Evolutionary conservation across 2,113 vertebrate genomes (phyloP).

Genomic region (Anthoscopus minutus): DNA sequence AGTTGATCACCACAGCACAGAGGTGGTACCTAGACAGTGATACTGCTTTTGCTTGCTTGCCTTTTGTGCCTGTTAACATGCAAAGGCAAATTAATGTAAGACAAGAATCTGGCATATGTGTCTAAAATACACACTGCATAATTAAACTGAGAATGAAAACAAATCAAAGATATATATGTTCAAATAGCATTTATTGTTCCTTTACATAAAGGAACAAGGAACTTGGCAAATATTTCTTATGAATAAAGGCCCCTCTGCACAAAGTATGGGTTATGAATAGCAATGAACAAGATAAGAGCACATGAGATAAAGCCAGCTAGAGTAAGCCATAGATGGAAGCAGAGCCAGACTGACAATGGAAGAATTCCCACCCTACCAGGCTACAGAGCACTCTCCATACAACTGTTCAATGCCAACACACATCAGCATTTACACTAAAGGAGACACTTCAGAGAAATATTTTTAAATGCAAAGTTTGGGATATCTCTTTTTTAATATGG

Average conservation of each 20-base stretch:
- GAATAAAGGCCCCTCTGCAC: constrained; percentile 38
- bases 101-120: not conserved
- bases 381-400: not conserved
- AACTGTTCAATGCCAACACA: not conserved
- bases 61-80: not conserved
- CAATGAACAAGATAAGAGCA: constrained; percentile 53
- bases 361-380: constrained; percentile 3
- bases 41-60: not conserved
- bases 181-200: constrained; percentile 48
- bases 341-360: constrained; percentile 33
- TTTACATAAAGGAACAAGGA: constrained; percentile 57
- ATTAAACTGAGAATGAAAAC: constrained; percentile 40
- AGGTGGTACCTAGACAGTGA: not conserved
- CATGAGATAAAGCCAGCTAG: constrained; percentile 10
- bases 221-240: constrained; percentile 44
- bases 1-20: not conserved
- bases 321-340: constrained; percentile 25
- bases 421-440: constrained; percentile 18
- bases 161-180: constrained; percentile 30
- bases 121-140: constrained; percentile 10
- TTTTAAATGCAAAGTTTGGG: constrained; percentile 56
- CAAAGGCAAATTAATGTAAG: constrained; percentile 33
- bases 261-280: constrained; percentile 43
- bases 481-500: constrained; percentile 33
- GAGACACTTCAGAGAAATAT: constrained; percentile 24